Evolutionary conservation across 2,113 vertebrate species (phyloP), one percentile per base, ranked within the genome.

Genomic region (Hymenochirus boettgeri): DNA sequence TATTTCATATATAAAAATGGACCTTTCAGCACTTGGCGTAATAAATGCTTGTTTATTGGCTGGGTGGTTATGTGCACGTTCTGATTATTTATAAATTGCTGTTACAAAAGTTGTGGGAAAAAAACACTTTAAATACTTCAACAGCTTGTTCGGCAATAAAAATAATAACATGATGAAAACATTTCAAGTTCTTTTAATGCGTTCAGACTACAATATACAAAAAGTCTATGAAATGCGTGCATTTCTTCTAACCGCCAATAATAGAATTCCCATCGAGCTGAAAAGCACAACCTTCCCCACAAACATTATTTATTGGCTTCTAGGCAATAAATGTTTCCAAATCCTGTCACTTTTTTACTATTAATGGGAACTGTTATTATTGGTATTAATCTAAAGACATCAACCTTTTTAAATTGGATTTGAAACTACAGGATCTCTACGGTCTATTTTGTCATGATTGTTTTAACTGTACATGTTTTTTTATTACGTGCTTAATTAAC

Each of bases 401-500:
- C 35, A 24, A 12, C 31, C 21, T 24, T 37, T 37, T 37, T 21
- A 7, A 4, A 5, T 48, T 21, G 8, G 19, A 9, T 48, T 48
- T 48, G 18, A 48, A 12, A 22, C 22, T 61, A 19, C 29, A 47
- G 31, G 11, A 17, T 61, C 24, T 25, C 12, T 5, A 27, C 21
- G 5, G n/a, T n/a, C n/a, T 46, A 7, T 46, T 60, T 35, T 21
- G 17, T 27, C 24, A 18, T 26, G 13, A 22, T 12, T 29, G 42
- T 3, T 18, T 17, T 11, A 25, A 51, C 35, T 61, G 51, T 46
- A 61, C 35, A 61, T 47, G 18, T 57, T 39, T 45, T 18, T 46
- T 23, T 59, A n/a, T 59, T 52, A 55, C 64, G 52, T 56, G 37
- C 24, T 59, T 59, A 55, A 37, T 52, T 53, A 67, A 39, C 56